Evolutionary conservation across 2,113 vertebrate species (phyloP), one percentile per base, ranked within the genome.

Genomic region (Reinhardtius hippoglossoides): DNA sequence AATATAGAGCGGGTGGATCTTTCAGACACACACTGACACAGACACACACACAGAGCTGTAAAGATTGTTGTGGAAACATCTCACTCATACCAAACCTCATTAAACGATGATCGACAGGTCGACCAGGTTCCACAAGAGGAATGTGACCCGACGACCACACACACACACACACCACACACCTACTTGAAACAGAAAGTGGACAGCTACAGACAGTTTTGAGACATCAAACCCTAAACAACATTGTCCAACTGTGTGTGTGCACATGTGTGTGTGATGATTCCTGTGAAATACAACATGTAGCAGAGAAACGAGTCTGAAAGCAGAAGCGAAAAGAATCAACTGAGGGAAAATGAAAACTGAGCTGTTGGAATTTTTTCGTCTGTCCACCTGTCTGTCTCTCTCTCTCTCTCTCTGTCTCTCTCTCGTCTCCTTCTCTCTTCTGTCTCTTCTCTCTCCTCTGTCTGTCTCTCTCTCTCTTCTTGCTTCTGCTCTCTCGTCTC

Each of bases 271-370:
- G 24, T 27, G 40, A 42, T 20, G 26, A 59, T 62, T 86, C 77
- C 69, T 59, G 21, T 59, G 66, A 78, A 78, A 81, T 21, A 58
- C 44, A 2, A 3, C 10, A 2, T 0, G 0, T 0, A 58, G 60
- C 16, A 10, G 23, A 76, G 71, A 72, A 82, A 44, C 13, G 0
- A 13, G 56, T 1, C 6, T 9, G 66, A 78, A 75, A 78, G 60
- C 0, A 81, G 65, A 87, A 78, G 42, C 37, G 70, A 83, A 40
- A 71, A 2, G 67, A 71, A 18, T 16, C 24, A 20, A 42, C 48
- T 16, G 31, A 56, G n/a, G 35, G 9, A n/a, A 48, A 12, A 16
- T 10, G 58, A 37, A 14, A 37, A 37, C 16, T 18, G 27, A 59
- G 9, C 56, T 27, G 13, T 16, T 9, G n/a, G 10, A 31, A 42